These are phyloP conservation scores for Drosophila lutescens DNA, from an alignment of 2,888 invertebrate species.

Conservation along the genomic window DNA sequence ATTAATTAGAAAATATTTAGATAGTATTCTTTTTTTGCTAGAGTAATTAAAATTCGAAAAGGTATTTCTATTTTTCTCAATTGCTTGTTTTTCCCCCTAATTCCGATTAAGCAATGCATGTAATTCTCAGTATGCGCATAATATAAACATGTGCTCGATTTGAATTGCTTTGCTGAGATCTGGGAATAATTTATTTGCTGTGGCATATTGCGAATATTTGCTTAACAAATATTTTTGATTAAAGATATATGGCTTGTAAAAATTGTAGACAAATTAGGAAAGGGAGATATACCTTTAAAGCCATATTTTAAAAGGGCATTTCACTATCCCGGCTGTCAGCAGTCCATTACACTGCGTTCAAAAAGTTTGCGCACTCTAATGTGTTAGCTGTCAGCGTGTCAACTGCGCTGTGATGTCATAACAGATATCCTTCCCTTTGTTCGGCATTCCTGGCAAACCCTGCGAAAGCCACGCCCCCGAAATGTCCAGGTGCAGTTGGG, in stretches of 20 bases:
- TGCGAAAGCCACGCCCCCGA: constrained; percentile 13
- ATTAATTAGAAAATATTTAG: no score
- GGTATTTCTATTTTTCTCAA: neutral
- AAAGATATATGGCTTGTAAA: neutral
- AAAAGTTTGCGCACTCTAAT: constrained; percentile 52
- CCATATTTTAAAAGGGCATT: constrained; percentile 9
- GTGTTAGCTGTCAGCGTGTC: constrained; percentile 40
- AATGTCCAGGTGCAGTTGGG: constrained; percentile 24
- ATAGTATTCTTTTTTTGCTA: neutral
- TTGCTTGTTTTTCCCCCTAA: constrained; percentile 1
- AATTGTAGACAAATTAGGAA: neutral
- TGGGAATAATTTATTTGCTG: constrained; percentile 41
- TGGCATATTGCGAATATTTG: constrained; percentile 42
- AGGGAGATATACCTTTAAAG: neutral
- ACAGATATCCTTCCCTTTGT: constrained; percentile 35
- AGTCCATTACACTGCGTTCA: constrained; percentile 49
- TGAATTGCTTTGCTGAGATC: constrained; percentile 26
- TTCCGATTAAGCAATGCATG: constrained; percentile 33
- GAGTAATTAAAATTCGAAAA: constrained; percentile 2
- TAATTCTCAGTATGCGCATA: constrained; percentile 22
- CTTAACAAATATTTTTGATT: constrained; percentile 44
- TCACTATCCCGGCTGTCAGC: constrained; percentile 21
- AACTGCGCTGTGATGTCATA: constrained; percentile 44
- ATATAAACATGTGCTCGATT: constrained; percentile 15
- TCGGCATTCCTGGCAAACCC: constrained; percentile 7